Evolutionary conservation across 2,888 invertebrate species (phyloP).

Genomic region (Ceratothoa steindachneri): DNA sequence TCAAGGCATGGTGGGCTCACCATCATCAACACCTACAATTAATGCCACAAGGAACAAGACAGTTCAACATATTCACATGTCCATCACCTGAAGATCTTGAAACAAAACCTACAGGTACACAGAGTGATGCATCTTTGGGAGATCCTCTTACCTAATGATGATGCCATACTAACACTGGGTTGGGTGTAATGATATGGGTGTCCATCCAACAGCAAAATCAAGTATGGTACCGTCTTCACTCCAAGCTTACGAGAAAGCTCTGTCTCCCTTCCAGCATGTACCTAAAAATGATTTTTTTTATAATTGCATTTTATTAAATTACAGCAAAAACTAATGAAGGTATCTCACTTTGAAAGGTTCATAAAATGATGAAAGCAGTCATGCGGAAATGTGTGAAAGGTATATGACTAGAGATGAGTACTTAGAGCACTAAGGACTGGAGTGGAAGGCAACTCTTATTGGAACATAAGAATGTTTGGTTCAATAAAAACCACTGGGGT

Average conservation of each 20-base stretch:
- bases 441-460: too few relatives aligned
- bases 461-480: too few relatives aligned
- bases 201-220: slow-evolving; percentile 77
- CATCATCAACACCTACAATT: too few relatives aligned
- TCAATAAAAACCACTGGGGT: too few relatives aligned
- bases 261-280: slow-evolving; percentile 79
- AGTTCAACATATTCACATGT: too few relatives aligned
- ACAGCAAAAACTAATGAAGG: not conserved
- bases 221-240: slow-evolving; percentile 73
- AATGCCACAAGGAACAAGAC: too few relatives aligned
- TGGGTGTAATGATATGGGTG: slow-evolving; percentile 79
- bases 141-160: slow-evolving; percentile 73
- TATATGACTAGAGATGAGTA: not conserved
- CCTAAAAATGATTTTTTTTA: slow-evolving; percentile 50
- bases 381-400: not conserved
- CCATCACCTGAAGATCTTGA: too few relatives aligned
- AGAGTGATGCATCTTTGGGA: too few relatives aligned
- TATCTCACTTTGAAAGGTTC: not conserved
- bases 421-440: not conserved
- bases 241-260: slow-evolving; percentile 72
- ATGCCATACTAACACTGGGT: slow-evolving; percentile 70
- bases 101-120: too few relatives aligned
- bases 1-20: too few relatives aligned
- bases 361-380: not conserved
- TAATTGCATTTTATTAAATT: not conserved